Base-by-base conservation (phyloP, 2,888 invertebrate species). In the Bellardia pandia region DNA sequence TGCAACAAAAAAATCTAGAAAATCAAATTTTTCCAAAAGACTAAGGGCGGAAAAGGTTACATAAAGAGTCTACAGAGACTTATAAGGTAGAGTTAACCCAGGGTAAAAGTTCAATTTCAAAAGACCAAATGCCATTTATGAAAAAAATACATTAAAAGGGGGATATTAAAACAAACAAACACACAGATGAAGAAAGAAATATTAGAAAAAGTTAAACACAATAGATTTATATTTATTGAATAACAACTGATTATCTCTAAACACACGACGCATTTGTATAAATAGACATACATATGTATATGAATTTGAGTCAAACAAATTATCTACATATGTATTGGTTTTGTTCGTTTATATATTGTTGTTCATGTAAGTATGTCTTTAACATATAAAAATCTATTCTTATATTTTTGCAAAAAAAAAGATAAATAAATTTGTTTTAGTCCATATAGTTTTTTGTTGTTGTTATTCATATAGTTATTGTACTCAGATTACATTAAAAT, bases 41-140 rank as follows among this genome's bases (percentile, higher is more conserved):
- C 23, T 9, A n/a, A 51, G 58, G 53, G 14, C 9, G 40, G 3
- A 11, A 33, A 33, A 6, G 37, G 60, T 30, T 58, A 60, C 48
- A 42, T 40, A 74, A 42, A 53, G 33, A 45, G 5, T 42, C 72
- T 16, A 16, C n/a, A n/a, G 30, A 23, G 14, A 23, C 37, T 48
- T 23, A 37, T 48, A 58, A 78, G 16, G 58, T 58, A 37, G 23
- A 81, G 56, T 40, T 72, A 42, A 23, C 45, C 16, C 16, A 66
- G 76, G 76, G 60, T 72, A 81, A 86, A 81, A 64, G 66, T 72
- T 85, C 62, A 71, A 80, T 62, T 75, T 69, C 11, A n/a, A 66
- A 76, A 66, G 42, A 72, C 51, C 66, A 81, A 86, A 86, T 77
- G 45, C 11, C 51, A 60, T 62, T 40, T 45, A 62, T 16, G 48